These are phyloP conservation scores for Mionectes macconnelli DNA, from an alignment of 2,113 vertebrate genomes.

Conservation along the genomic window DNA sequence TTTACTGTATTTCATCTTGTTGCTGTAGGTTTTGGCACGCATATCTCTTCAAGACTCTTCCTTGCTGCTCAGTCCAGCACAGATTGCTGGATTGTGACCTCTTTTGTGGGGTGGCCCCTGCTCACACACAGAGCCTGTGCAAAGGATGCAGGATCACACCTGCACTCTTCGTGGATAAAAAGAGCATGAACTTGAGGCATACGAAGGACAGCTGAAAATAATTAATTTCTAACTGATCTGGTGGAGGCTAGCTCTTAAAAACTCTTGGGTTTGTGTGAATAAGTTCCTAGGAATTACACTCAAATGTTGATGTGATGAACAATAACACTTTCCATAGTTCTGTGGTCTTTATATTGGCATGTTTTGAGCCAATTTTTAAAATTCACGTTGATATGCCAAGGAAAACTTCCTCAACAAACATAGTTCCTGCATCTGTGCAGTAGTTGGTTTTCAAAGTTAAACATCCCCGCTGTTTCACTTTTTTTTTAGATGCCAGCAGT, in stretches of 20 bases:
- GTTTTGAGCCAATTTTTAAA: neutral
- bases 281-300: neutral
- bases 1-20: neutral
- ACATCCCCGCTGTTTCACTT: neutral
- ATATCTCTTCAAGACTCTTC: neutral
- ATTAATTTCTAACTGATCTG: neutral
- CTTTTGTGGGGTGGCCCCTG: neutral
- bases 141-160: neutral
- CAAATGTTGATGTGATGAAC: neutral
- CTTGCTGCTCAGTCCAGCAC: neutral
- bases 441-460: constrained; percentile 50
- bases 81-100: neutral
- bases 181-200: neutral
- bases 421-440: constrained; percentile 35
- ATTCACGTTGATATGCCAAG: neutral
- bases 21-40: neutral
- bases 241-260: neutral
- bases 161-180: neutral
- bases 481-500: constrained; percentile 28
- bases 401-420: constrained; percentile 35
- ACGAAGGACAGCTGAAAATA: neutral
- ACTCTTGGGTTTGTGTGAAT: neutral
- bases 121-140: neutral
- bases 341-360: neutral
- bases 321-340: neutral